Base-by-base conservation (phyloP, 2,113 vertebrate species). In the Otus sunia region DNA sequence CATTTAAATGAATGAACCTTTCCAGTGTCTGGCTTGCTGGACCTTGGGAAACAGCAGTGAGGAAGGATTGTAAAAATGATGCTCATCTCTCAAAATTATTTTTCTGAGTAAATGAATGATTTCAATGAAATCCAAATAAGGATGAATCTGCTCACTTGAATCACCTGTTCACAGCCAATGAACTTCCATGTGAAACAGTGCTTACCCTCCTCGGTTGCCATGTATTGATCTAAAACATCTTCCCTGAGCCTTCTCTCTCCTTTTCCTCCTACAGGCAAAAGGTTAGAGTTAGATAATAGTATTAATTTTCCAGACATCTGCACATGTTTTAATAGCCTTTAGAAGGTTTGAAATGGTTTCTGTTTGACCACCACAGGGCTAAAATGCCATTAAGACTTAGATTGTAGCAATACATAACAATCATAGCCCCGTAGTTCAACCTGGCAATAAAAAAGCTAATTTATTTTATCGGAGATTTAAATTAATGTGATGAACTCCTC, bases 291-390 rank as follows among this genome's bases (percentile, higher is more conserved):
- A 98, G 97, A 98, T 98, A 98, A 98, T 98, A 96, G 97, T 97
- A 97, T 98, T 98, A 98, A 98, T 98, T 98, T 98, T 98, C 97
- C 97, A 98, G 98, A 98, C 98, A 98, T 97, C 98, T 98, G 97
- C 97, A 97, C 98, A 98, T 97, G 97, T 98, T 98, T 98, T 98
- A 98, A 98, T 98, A 98, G 97, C 96, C 97, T 98, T 98, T 97
- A 96, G 93, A 98, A 98, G 96, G 96, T 92, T 96, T 97, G 89
- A 97, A 98, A 97, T 97, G 93, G 95, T 94, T 98, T 98, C 96
- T 97, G 84, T 97, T 97, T 98, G 96, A 97, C 97, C 93, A 98
- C 97, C 98, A 98, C 97, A 95, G 97, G 97, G 96, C 97, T 98
- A 97, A 98, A 98, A 98, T 97, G 93, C 97, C 94, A 97, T 98